These are phyloP conservation scores for Drosophila jambulina DNA, from an alignment of 1,140 invertebrate species.

Conservation along the genomic window DNA sequence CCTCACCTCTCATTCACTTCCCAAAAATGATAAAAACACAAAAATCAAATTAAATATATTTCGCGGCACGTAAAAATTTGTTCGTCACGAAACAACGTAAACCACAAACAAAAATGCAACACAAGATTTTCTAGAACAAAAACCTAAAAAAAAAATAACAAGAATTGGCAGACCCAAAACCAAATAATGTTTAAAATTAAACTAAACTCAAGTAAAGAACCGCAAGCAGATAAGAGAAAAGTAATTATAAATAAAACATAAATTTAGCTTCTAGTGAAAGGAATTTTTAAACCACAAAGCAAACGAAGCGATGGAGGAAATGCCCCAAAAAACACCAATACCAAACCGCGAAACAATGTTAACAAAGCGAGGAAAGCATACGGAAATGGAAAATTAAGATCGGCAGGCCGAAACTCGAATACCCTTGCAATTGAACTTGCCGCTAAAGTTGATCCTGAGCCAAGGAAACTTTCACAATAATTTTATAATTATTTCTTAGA, in stretches of 20 bases:
- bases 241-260: conserved; percentile 50
- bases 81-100: conserved; percentile 44
- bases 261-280: conserved; percentile 68
- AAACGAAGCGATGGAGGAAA: conserved; percentile 19
- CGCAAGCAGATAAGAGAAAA: conserved; percentile 37
- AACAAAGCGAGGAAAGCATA: conserved; percentile 30
- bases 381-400: conserved; percentile 16
- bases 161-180: conserved; percentile 52
- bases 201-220: conserved; percentile 45
- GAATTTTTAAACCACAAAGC: conserved; percentile 65
- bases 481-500: neutral
- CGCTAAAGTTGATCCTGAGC: too few relatives aligned
- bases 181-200: conserved; percentile 64
- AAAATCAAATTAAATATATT: conserved; percentile 48
- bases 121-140: conserved; percentile 61
- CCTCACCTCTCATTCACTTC: conserved; percentile 4
- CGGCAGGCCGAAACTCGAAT: conserved; percentile 37
- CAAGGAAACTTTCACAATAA: neutral
- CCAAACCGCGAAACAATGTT: conserved; percentile 38
- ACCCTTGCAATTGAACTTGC: conserved; percentile 33
- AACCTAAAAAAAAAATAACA: conserved; percentile 34
- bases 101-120: conserved; percentile 26
- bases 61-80: conserved; percentile 70
- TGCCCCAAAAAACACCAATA: conserved; percentile 20
- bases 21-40: conserved; percentile 21